Evolutionary conservation across 2,797 vertebrate genomes (phyloP), one percentile per base, ranked within the genome.

Genomic region (Oryzias sinensis): DNA sequence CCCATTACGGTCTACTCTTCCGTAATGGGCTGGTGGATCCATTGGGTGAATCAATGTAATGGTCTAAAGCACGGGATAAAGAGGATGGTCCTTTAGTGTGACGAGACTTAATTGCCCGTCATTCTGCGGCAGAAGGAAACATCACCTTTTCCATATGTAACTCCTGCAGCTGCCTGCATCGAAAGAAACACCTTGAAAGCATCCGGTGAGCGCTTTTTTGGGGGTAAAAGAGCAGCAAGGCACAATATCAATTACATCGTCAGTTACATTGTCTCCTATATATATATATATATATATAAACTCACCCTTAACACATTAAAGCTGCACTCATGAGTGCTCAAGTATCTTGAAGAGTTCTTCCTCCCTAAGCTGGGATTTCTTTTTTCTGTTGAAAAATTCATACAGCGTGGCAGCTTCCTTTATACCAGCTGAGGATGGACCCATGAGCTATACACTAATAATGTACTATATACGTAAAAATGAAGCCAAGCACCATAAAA

Each of bases 161-260:
- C 76, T 83, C 84, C 79, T 71, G 73, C 73, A 65, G 86, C 87
- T 88, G 86, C 77, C 83, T 78, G 82, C 74, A 63, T 83, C 74
- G 83, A 88, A 87, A 90, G 89, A 70, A 92, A 87, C 91, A 89
- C 90, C 87, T 90, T 88, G 76, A 69, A 75, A 92, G 90, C 91
- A 93, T 92, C 90, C 91, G 90, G 77, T 85, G 25, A 68, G 55
- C 55, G 83, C 70, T 65, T 86, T 85, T 76, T 64, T 72, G 77
- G 82, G 29, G 81, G 80, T 77, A 76, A 70, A 70, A 68, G 80
- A 83, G 72, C 58, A 57, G 70, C 73, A 49, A 75, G 63, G 65
- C 79, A 67, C 57, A 59, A 65, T 80, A 73, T 64, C 81, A 79
- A 33, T 52, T 62, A 76, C 82, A 84, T 86, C 68, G 64, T 54